phyloP scores from a whole-genome alignment of 2,888 invertebrate genomes.

The Polyommatus icarus region DNA sequence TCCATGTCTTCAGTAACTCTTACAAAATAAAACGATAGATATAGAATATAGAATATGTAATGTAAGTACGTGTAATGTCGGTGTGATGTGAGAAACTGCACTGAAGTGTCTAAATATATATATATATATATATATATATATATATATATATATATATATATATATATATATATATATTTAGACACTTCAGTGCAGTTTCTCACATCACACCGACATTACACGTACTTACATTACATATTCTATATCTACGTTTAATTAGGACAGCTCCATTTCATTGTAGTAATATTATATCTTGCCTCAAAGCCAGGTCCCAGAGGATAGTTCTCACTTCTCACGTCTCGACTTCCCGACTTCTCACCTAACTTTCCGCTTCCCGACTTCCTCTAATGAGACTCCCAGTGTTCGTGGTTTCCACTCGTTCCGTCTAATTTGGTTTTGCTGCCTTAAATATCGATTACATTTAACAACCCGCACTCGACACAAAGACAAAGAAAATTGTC shows the following conservation, averaged over 20 bases:
- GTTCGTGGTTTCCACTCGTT: conserved; percentile 31
- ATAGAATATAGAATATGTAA: too few relatives aligned
- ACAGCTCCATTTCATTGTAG: neutral
- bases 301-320: conserved; percentile 38
- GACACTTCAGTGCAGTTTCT: neutral
- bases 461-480: neutral
- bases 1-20: too few relatives aligned
- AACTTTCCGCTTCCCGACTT: conserved; percentile 37
- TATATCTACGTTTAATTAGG: neutral
- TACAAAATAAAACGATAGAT: too few relatives aligned
- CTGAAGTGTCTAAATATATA: too few relatives aligned
- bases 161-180: too few relatives aligned
- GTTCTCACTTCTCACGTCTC: conserved; percentile 37
- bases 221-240: neutral
- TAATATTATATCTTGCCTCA: conserved; percentile 37
- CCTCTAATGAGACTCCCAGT: conserved; percentile 47
- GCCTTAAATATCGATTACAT: conserved; percentile 15
- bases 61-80: too few relatives aligned
- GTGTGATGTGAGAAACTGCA: too few relatives aligned
- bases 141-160: too few relatives aligned
- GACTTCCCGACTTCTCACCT: conserved; percentile 33
- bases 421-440: conserved; percentile 18
- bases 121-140: too few relatives aligned
- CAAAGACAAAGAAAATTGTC: neutral
- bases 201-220: neutral